phyloP scores from a whole-genome alignment of 2,797 vertebrate genomes.

The Pangasius djambal region DNA sequence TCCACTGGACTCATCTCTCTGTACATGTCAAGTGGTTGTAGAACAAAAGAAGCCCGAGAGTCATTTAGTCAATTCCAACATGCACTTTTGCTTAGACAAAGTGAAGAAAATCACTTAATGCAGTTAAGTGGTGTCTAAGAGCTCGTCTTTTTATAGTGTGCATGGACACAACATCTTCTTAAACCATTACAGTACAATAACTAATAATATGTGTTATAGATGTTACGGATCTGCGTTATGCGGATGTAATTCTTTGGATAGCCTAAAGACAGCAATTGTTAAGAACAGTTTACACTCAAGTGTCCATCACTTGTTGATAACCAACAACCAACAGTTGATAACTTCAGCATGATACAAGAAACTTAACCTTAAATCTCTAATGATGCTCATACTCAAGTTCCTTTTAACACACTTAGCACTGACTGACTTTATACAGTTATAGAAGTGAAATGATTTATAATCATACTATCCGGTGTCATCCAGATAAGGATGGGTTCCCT shows the following conservation, averaged over 20 bases:
- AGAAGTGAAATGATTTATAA: not conserved
- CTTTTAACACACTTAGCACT: not conserved
- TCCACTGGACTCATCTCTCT: slow-evolving; percentile 9
- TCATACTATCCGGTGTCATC: not conserved
- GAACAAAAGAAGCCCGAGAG: not conserved
- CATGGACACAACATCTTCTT: not conserved
- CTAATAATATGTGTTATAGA: not conserved
- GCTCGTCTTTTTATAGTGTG: slow-evolving; percentile 5
- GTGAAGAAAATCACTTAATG: not conserved
- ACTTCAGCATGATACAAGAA: not conserved
- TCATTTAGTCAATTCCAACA: not conserved
- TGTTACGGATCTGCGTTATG: not conserved
- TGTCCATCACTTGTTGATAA: not conserved
- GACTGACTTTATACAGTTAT: not conserved
- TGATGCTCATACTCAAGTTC: not conserved
- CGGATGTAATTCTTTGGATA: not conserved
- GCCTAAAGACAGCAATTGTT: not conserved
- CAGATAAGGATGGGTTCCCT: not conserved
- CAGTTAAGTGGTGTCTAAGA: not conserved
- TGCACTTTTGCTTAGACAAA: not conserved
- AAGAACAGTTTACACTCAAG: not conserved
- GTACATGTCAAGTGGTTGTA: slow-evolving; percentile 14
- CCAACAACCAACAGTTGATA: not conserved
- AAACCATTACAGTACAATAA: too few relatives aligned
- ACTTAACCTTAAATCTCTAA: not conserved